Base-by-base conservation (phyloP, 2,888 invertebrate species). In the Amblyjoppa proteus region DNA sequence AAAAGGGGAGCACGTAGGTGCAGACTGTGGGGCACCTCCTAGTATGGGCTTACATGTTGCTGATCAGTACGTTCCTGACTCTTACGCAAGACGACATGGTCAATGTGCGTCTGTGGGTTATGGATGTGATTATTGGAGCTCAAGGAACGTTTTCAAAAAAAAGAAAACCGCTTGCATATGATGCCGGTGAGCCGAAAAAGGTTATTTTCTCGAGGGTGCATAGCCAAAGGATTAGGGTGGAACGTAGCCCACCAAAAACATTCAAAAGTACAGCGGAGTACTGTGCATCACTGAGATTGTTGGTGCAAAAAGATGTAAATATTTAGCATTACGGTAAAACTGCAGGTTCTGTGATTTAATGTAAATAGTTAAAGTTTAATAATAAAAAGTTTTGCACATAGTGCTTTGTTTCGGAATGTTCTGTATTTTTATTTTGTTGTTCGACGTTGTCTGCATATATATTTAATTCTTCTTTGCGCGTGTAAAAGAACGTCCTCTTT, bases 261-360 rank as follows among this genome's bases (percentile, higher is more conserved):
- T 51, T 51, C 7, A 13, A 70, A 70, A 70, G 70, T 70, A 70
- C 70, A 70, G 70, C 70, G 6, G 70, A 70, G n/a, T 70, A 70
- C 51, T 70, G 49, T 16, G 31, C 70, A 51, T 70, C 70, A 28
- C 70, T 70, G 0, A 11, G 16, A 13, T 13, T 70, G 7, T 31
- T 70, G 16, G 70, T n/a, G 16, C 16, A 51, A n/a, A 70, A 51
- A 51, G 70, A 70, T n/a, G 4, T 70, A 31, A 70, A 70, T 51
- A 70, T 70, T 3, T 70, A 31, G 9, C n/a, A 0, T 5, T 34
- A 34, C 34, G 5, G 34, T 5, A 34, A 34, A 34, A 34, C 34
- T 3, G 34, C 34, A 34, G 6, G 34, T 34, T 34, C 34, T 34
- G 34, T 5, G 34, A 34, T 34, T 5, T 34, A 34, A 34, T 34